Evolutionary conservation across 2,888 invertebrate genomes (phyloP), one percentile per base, ranked within the genome.

Genomic region (Kryphioiulus occultus): DNA sequence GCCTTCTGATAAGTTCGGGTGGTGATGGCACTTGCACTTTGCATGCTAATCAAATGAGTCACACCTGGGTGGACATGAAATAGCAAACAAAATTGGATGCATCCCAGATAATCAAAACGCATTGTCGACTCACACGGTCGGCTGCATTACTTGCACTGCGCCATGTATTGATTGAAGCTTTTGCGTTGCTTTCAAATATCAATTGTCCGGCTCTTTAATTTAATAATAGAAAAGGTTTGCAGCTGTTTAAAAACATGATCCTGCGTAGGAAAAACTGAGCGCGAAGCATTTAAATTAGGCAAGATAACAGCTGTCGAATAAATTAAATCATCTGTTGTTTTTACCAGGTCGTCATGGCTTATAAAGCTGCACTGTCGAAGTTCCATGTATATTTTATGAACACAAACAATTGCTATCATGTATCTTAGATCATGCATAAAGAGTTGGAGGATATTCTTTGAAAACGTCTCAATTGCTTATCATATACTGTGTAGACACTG

Each of bases 11-110:
- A 68, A 68, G 68, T 68, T 68, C 68, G 22, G 68, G 1, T 68
- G 68, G 68, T 26, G 68, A 68, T 68, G 68, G 68, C 68, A 68
- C 68, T 68, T 68, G 68, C 68, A 68, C 68, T 68, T 68, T 68
- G 68, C 68, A 68, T 68, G 68, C 68, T 68, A 68, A 68, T 68
- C 68, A 68, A 68, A 68, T 68, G 68, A 68, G 68, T 68, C 68
- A 68, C 68, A 68, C 68, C 68, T 68, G 68, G 68, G 68, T 68
- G 68, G 68, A 68, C 68, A 26, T 68, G 68, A 68, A 68, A 68
- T 26, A 68, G 68, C 68, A 12, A 68, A 26, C 68, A 26, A 68
- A 68, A 68, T 68, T 68, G 68, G 26, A 68, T 9, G 68, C 68
- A 68, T 68, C 68, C 68, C 68, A 68, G 68, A 68, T 68, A 68